phyloP scores from a whole-genome alignment of 2,888 invertebrate species.

The Epicampocera succincta region DNA sequence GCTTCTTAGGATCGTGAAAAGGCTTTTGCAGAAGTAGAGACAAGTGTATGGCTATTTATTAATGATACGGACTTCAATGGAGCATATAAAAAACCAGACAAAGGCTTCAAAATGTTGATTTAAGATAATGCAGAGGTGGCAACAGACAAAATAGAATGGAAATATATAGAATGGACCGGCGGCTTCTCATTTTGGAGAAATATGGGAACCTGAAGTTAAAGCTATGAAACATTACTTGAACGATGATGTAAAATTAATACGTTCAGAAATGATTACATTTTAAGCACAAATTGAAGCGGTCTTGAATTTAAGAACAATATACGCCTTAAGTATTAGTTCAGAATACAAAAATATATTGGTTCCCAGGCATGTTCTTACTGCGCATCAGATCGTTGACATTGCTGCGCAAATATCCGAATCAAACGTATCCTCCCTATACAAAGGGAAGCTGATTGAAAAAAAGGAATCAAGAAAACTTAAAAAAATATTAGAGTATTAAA shows the following conservation, averaged over 20 bases:
- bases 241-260: neutral
- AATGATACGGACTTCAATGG: too few species aligned
- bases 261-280: neutral
- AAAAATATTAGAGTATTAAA: neutral
- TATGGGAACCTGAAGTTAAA: too few species aligned
- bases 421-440: neutral
- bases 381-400: too few species aligned
- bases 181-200: conserved; percentile 3
- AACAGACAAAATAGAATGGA: conserved; percentile 1
- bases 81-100: neutral
- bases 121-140: neutral
- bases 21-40: too few species aligned
- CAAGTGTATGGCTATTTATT: too few species aligned
- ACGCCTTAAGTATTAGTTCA: too few species aligned
- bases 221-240: neutral
- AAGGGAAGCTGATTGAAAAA: conserved; percentile 7
- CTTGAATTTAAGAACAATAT: neutral
- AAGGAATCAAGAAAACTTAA: neutral
- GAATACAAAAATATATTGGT: too few species aligned
- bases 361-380: too few species aligned
- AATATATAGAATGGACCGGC: neutral
- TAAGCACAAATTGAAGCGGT: conserved; percentile 1
- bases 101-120: too few species aligned
- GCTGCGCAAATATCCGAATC: neutral
- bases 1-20: too few species aligned